A percentile compares a stretch with the other conserved stretches of the same genome.
phyloP scores from a whole-genome alignment of 2,113 vertebrate species.

The Rhinoderma darwinii region DNA sequence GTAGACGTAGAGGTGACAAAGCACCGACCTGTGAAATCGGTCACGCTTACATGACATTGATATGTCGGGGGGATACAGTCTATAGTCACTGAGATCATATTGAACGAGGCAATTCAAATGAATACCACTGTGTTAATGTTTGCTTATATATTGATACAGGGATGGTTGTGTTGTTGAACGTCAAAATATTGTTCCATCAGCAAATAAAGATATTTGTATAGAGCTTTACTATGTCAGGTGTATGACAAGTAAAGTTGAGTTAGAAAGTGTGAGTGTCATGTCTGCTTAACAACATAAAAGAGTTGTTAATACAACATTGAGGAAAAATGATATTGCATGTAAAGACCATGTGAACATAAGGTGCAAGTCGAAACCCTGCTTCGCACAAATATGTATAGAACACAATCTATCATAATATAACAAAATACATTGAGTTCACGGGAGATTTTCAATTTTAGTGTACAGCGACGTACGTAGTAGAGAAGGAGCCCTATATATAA shows the following conservation, averaged over 20 bases:
- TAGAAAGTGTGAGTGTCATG: constrained; percentile 74
- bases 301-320: constrained; percentile 64
- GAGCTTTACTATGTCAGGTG: constrained; percentile 73
- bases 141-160: constrained; percentile 68
- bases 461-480: no score
- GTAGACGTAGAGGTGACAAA: background rate
- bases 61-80: background rate
- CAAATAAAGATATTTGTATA: constrained; percentile 73
- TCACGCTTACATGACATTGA: background rate
- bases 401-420: no score
- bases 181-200: constrained; percentile 80
- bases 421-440: no score
- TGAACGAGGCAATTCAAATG: background rate
- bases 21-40: background rate
- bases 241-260: constrained; percentile 75
- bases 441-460: no score
- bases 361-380: background rate
- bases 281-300: constrained; percentile 69
- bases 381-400: background rate
- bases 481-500: no score
- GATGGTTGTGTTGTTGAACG: constrained; percentile 68
- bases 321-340: constrained; percentile 59
- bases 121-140: constrained; percentile 70
- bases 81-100: background rate
- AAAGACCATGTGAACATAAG: background rate